phyloP scores from a whole-genome alignment of 1,140 invertebrate genomes.

The Atopsyche davidsoni region DNA sequence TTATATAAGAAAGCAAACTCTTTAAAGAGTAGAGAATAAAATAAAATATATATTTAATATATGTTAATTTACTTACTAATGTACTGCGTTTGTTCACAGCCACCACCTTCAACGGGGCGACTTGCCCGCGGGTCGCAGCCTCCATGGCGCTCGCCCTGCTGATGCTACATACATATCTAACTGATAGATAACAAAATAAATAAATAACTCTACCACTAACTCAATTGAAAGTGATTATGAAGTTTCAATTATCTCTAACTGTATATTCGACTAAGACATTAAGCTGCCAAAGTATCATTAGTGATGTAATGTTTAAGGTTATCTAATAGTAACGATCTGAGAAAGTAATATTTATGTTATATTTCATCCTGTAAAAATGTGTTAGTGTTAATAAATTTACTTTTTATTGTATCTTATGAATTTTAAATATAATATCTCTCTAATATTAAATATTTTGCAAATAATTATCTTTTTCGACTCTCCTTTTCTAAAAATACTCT shows the following conservation, averaged over 20 bases:
- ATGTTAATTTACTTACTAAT: too few relatives aligned
- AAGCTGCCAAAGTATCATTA: constrained; percentile 1
- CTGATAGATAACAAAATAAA: constrained; percentile 28
- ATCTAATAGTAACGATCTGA: neutral
- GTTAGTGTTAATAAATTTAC: neutral
- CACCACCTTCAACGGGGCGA: constrained; percentile 14
- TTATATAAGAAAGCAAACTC: too few relatives aligned
- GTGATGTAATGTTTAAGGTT: constrained; percentile 1
- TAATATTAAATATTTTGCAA: neutral
- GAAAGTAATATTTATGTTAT: neutral
- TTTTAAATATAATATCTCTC: neutral
- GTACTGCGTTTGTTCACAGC: constrained; percentile 25
- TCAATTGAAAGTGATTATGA: neutral
- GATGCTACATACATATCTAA: constrained; percentile 21
- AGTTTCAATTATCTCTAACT: neutral
- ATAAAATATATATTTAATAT: neutral
- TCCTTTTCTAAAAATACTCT: neutral
- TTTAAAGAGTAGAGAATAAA: neutral
- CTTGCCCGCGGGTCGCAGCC: neutral
- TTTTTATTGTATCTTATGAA: neutral
- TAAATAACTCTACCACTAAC: neutral
- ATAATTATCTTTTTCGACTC: neutral
- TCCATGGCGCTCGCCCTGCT: constrained; percentile 9
- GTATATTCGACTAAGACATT: neutral
- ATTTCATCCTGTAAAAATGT: neutral